Evolutionary conservation across 2,113 vertebrate genomes (phyloP).

Genomic region (Epinephelus cyanopodus): DNA sequence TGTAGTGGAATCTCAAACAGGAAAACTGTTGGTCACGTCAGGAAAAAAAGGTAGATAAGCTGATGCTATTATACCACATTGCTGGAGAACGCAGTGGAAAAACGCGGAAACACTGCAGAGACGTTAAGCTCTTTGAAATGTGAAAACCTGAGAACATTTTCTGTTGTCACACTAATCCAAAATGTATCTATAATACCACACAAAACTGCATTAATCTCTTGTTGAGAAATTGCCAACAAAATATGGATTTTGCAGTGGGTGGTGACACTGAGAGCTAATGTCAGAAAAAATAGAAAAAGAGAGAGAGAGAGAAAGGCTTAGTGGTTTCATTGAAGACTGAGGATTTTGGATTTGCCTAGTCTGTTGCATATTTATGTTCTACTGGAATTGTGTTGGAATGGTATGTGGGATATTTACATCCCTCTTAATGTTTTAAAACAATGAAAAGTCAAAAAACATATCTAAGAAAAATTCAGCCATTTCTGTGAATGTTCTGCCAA

Average conservation of each 20-base stretch:
- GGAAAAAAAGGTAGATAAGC: not conserved
- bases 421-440: constrained; percentile 22
- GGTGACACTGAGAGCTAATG: constrained; percentile 7
- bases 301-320: constrained; percentile 30
- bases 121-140: constrained; percentile 15
- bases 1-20: constrained; percentile 1
- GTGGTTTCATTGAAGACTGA: constrained; percentile 20
- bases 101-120: not conserved
- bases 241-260: constrained; percentile 39
- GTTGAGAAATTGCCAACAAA: constrained; percentile 22
- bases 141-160: not conserved
- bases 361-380: constrained; percentile 35
- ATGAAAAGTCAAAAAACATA: not conserved
- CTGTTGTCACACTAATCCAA: constrained; percentile 25
- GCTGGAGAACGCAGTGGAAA: not conserved
- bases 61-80: not conserved
- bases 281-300: constrained; percentile 1
- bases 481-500: not conserved
- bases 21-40: not conserved
- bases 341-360: constrained; percentile 45
- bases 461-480: not conserved
- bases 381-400: not conserved
- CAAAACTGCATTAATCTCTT: constrained; percentile 21
- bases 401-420: not conserved
- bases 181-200: constrained; percentile 19